These are phyloP conservation scores for Drosophila pegasa DNA, from an alignment of 2,888 invertebrate genomes.

Conservation along the genomic window DNA sequence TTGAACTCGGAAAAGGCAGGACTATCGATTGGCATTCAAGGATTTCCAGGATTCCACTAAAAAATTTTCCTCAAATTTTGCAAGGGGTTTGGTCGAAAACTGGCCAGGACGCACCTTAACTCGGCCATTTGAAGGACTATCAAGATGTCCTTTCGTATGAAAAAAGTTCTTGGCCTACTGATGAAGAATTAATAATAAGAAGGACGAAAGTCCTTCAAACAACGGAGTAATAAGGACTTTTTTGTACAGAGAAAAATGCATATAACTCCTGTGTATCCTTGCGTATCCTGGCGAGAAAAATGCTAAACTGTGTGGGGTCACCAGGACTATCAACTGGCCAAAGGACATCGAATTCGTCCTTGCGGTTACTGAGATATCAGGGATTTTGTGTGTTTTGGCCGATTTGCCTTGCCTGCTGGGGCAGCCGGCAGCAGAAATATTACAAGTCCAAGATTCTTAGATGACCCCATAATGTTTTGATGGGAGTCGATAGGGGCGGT, in stretches of 20 bases:
- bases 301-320: not conserved
- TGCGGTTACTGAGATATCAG: not conserved
- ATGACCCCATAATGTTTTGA: not conserved
- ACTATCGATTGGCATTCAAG: constrained; percentile 2
- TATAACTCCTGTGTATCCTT: not conserved
- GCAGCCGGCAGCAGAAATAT: not conserved
- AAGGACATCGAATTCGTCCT: not conserved
- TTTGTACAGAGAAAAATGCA: not conserved
- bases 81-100: constrained; percentile 4
- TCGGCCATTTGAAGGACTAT: constrained; percentile 2
- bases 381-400: not conserved
- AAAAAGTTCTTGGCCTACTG: not conserved
- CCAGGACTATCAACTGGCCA: not conserved
- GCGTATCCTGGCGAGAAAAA: not conserved
- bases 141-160: not conserved
- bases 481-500: not conserved
- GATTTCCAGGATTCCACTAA: not conserved
- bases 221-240: constrained; percentile 1
- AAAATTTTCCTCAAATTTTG: not conserved
- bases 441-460: constrained; percentile 3
- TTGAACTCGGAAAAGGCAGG: not conserved
- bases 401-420: not conserved
- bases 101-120: not conserved
- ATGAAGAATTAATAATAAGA: not conserved
- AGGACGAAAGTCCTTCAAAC: not conserved